Base-by-base conservation (phyloP, 2,797 vertebrate species). In the Coendou prehensilis region DNA sequence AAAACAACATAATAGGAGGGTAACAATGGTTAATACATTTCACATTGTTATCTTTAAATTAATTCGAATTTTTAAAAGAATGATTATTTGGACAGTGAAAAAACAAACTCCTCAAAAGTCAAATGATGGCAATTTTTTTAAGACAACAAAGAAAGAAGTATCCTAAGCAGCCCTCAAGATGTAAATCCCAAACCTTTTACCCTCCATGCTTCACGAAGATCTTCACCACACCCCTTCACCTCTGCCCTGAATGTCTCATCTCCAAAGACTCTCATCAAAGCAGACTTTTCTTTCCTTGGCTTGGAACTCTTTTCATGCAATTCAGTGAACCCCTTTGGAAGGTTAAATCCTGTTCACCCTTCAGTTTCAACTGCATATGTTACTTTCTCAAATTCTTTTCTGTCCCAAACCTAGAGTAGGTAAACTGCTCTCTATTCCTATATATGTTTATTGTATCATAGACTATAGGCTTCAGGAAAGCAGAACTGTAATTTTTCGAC, bases 101-200 rank as follows among this genome's bases (percentile, higher is more conserved):
- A 91, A 37, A 59, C 9, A 86, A 95, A 92, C 52, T 71, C 47
- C 6, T 75, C 20, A 89, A 96, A 92, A 78, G 79, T 86, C 71
- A 89, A 61, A 71, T 4, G 37, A 64, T 41, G 3, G 26, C 47
- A 57, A 63, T 17, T 64, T 57, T 87, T 78, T 56, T 76, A 91
- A 88, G 67, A 93, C 7, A 80, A 87, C 47, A 75, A 71, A 79
- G 79, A 47, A 71, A 37, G 41, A 67, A 78, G 33, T 50, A 20
- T 73, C 30, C 18, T 83, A 69, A 75, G 67, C 15, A 64, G 41
- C 63, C n/a, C 45, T 81, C 47, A 37, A 87, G 50, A 73, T 9
- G 26, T n/a, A 89, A 90, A 93, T 64, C 41, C 22, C 15, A 47
- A 80, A 93, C 50, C 18, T 37, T 69, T 93, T 47, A 93, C 26